A percentile compares a stretch with the other conserved stretches of the same genome.
Evolutionary conservation across 92 coral and sea anemone genomes (phyloP).

Genomic region (Virgularia gustaviana): DNA sequence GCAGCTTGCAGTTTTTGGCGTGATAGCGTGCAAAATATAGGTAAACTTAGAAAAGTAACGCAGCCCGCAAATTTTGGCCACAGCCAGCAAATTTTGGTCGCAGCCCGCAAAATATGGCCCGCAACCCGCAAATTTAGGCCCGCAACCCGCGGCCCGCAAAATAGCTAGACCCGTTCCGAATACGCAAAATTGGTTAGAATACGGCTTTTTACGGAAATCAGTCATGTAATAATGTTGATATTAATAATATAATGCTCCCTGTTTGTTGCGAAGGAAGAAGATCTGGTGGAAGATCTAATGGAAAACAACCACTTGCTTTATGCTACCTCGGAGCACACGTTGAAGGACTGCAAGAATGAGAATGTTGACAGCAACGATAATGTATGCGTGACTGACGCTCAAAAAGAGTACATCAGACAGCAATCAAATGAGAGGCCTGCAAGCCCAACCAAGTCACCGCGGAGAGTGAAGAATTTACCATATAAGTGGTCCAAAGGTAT

Average conservation of each 20-base stretch:
- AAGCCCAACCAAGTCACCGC: constrained; percentile 20
- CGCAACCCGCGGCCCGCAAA: too few relatives aligned
- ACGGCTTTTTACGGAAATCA: neutral
- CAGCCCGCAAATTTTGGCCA: too few relatives aligned
- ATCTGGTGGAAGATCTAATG: constrained; percentile 60
- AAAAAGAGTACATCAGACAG: constrained; percentile 82
- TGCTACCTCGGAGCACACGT: constrained; percentile 66
- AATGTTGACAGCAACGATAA: constrained; percentile 55
- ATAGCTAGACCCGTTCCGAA: too few relatives aligned
- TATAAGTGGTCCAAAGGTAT: constrained; percentile 11
- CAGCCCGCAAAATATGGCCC: constrained; percentile 12
- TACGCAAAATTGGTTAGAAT: neutral
- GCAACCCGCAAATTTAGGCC: too few relatives aligned
- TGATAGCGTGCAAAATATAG: too few relatives aligned
- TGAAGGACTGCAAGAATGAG: constrained; percentile 76
- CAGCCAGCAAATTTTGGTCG: constrained; percentile 7
- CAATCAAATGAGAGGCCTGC: constrained; percentile 67
- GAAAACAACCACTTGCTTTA: constrained; percentile 89
- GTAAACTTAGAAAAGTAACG: too few relatives aligned
- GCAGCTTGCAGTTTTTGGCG: too few relatives aligned
- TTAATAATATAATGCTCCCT: neutral
- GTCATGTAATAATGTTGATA: neutral
- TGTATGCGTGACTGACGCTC: constrained; percentile 82
- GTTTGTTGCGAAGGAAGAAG: constrained; percentile 56
- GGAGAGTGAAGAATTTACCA: constrained; percentile 13